phyloP scores from a whole-genome alignment of 2,888 invertebrate species.

The Lamellibrachia satsuma region DNA sequence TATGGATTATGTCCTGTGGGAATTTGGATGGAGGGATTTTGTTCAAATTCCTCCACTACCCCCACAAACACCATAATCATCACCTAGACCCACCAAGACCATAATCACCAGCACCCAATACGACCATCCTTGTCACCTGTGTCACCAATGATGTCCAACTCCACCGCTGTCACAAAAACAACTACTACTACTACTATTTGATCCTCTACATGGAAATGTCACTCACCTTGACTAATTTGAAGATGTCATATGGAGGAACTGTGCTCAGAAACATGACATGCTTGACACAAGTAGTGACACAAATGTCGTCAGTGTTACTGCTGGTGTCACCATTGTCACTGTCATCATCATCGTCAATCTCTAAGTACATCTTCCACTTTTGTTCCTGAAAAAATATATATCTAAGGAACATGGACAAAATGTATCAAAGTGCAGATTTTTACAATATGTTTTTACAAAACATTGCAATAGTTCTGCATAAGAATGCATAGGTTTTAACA shows the following conservation, averaged over 20 bases:
- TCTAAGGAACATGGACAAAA: background rate
- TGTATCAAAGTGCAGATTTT: too few species aligned
- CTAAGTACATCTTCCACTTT: conserved; percentile 66
- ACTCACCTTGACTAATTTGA: conserved; percentile 51
- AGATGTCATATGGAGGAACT: conserved; percentile 48
- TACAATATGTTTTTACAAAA: background rate
- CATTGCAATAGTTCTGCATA: background rate
- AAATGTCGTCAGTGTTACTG: conserved; percentile 43
- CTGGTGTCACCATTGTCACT: conserved; percentile 42
- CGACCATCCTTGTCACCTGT: background rate
- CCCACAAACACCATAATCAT: too few species aligned
- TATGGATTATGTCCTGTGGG: too few species aligned
- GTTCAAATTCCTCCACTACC: too few species aligned
- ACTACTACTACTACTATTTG: background rate
- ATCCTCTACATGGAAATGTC: background rate
- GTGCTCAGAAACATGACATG: conserved; percentile 59
- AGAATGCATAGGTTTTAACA: background rate
- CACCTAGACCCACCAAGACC: too few species aligned
- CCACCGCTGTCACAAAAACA: too few species aligned
- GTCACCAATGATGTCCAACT: background rate
- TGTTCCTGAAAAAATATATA: background rate
- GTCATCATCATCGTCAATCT: conserved; percentile 55
- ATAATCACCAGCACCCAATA: too few species aligned
- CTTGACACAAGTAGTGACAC: conserved; percentile 58
- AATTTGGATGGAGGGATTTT: too few species aligned